These are phyloP conservation scores for Perca flavescens DNA, from an alignment of 2,113 vertebrate species.

Conservation along the genomic window DNA sequence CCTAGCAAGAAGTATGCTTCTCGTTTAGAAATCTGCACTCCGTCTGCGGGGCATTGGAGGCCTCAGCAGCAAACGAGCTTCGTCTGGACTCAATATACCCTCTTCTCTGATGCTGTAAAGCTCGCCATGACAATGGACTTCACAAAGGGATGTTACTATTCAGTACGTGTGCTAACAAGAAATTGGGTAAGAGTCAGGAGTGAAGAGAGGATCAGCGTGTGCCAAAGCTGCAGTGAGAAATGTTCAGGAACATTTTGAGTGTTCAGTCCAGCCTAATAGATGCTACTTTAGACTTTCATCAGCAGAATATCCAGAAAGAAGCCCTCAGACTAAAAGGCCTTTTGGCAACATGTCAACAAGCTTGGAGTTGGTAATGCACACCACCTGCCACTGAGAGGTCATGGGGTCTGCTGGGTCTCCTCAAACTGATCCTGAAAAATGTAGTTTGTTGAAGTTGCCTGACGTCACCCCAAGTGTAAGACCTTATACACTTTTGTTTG, in stretches of 20 bases:
- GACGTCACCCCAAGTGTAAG: not conserved
- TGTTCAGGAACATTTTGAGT: not conserved
- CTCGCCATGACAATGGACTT: not conserved
- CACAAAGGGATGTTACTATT: not conserved
- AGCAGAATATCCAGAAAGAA: slow-evolving; percentile 2
- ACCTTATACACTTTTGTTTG: not conserved
- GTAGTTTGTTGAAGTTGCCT: not conserved
- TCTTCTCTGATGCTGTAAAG: slow-evolving; percentile 6
- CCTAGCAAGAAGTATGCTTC: too few species aligned
- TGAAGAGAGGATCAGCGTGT: slow-evolving; percentile 3
- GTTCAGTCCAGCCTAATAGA: not conserved
- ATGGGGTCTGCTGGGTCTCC: not conserved
- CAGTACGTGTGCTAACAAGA: slow-evolving; percentile 4
- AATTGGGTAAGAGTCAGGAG: not conserved
- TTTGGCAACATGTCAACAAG: slow-evolving; percentile 22
- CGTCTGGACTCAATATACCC: not conserved
- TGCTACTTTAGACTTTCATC: not conserved
- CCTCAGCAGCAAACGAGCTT: not conserved
- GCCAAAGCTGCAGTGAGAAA: slow-evolving; percentile 9
- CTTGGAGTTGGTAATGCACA: not conserved
- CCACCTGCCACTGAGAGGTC: not conserved
- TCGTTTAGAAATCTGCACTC: too few species aligned
- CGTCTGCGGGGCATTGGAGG: not conserved
- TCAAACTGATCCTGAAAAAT: not conserved
- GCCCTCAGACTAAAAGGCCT: slow-evolving; percentile 3